Conservation (phyloP, 2,888 invertebrate species). For the Esperia sulphurella region DNA sequence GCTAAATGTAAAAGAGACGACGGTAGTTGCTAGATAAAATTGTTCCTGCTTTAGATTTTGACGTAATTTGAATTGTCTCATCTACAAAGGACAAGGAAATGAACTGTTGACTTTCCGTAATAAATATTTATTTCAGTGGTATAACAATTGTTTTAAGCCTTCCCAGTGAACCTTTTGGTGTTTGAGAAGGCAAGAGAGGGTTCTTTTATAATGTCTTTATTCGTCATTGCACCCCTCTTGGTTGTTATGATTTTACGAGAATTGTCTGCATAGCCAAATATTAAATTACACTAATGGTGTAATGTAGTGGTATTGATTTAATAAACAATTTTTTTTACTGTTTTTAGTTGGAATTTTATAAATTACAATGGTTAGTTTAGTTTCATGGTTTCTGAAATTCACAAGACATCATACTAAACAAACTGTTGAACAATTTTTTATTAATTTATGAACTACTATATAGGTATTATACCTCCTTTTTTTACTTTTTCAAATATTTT, state of each 20-base stretch:
- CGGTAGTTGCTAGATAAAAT: slow-evolving; percentile 20
- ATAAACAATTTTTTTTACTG: no score
- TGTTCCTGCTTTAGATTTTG: slow-evolving; percentile 14
- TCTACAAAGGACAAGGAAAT: slow-evolving; percentile 29
- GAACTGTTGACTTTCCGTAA: slow-evolving; percentile 37
- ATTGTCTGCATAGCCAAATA: no score
- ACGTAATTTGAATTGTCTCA: slow-evolving; percentile 26
- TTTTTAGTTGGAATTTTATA: no score
- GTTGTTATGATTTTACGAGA: not conserved
- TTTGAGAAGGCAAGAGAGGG: slow-evolving; percentile 25
- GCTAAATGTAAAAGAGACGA: slow-evolving; percentile 11
- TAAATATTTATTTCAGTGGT: slow-evolving; percentile 46
- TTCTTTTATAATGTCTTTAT: slow-evolving; percentile 27
- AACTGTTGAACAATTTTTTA: no score
- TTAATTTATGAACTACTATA: no score
- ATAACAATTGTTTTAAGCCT: slow-evolving; percentile 37
- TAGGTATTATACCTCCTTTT: no score
- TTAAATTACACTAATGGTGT: no score
- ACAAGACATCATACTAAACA: no score
- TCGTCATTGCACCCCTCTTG: slow-evolving; percentile 10
- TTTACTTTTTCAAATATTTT: no score
- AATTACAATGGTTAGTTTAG: no score
- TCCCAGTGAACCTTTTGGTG: slow-evolving; percentile 28
- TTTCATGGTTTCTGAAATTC: no score
- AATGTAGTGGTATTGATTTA: no score